Base-by-base conservation (phyloP, 2,888 invertebrate genomes). In the Calameuta idolon region DNA sequence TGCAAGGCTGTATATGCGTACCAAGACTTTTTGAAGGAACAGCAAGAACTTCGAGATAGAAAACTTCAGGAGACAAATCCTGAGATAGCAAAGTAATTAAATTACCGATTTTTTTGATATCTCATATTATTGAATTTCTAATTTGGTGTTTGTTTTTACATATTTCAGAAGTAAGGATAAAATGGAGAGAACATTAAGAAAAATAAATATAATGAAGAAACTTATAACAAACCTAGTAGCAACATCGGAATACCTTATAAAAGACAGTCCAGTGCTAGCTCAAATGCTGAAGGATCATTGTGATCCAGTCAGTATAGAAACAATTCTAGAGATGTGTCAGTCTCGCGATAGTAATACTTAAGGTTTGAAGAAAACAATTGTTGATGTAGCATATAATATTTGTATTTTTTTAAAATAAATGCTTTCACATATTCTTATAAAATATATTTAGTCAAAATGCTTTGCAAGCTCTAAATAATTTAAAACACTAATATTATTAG, bases 161-260 rank as follows among this genome's bases (percentile, higher is more conserved):
- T 1, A 1, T 77, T 77, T 35, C 73, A 88, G 89, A 2, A 78
- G 76, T 5, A 87, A 86, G 73, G 69, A 80, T 0, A 83, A 82
- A 79, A 79, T 82, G 33, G 73, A 81, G 15, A 73, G 5, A 5
- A 77, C 75, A 12, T 31, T 89, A 77, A 23, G 5, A 11, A 88
- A 83, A 35, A 85, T 88, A 33, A 85, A 87, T 78, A 35, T 84
- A 55, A 84, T 84, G 83, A 87, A 89, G 71, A 85, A 81, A 68
- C 78, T 89, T 11, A 85, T 87, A 76, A 81, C 81, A 33, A 85
- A 81, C 76, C 82, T 89, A n/a, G 83, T 86, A 77, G 83, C 86
- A 34, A 35, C 81, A 12, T 83, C 83, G 9, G 34, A 73, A 73
- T 0, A 75, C 2, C 37, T 83, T 75, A 69, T 87, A 9, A 2